These are phyloP conservation scores for Nycticorax nycticorax DNA, from an alignment of 2,113 vertebrate genomes.

Conservation along the genomic window DNA sequence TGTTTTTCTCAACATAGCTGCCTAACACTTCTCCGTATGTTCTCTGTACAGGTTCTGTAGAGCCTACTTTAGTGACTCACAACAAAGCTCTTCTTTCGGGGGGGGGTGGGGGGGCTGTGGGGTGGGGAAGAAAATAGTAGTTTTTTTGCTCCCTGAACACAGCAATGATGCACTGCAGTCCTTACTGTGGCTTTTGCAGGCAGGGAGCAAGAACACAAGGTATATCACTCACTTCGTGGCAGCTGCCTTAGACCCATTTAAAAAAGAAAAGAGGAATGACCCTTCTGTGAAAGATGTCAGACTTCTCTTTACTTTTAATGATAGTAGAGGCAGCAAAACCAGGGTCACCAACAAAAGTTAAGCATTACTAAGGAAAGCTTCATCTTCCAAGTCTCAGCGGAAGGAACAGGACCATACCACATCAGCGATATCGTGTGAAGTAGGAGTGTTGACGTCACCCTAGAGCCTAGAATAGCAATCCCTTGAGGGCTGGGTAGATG, in stretches of 20 bases:
- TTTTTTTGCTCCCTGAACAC: neutral
- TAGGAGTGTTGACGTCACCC: constrained; percentile 1
- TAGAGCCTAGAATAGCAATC: constrained; percentile 29
- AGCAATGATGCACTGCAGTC: neutral
- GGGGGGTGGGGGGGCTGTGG: too few species aligned
- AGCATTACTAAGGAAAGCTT: neutral
- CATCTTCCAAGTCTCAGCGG: neutral
- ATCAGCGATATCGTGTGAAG: neutral
- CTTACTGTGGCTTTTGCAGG: neutral
- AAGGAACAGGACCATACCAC: neutral
- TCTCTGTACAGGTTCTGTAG: neutral
- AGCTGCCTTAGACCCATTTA: neutral
- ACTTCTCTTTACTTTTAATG: neutral
- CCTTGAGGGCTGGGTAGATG: neutral
- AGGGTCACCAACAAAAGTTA: neutral
- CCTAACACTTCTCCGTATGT: neutral
- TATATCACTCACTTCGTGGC: neutral
- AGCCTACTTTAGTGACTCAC: neutral
- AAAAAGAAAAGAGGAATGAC: neutral
- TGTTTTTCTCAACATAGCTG: neutral
- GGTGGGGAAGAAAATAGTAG: too few species aligned
- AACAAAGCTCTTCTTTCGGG: neutral
- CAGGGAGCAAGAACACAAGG: neutral
- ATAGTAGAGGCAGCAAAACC: neutral
- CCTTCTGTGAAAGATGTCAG: neutral